Evolutionary conservation across 2,888 invertebrate genomes (phyloP), one percentile per base, ranked within the genome.

Genomic region (Netelia fuscicornis): DNA sequence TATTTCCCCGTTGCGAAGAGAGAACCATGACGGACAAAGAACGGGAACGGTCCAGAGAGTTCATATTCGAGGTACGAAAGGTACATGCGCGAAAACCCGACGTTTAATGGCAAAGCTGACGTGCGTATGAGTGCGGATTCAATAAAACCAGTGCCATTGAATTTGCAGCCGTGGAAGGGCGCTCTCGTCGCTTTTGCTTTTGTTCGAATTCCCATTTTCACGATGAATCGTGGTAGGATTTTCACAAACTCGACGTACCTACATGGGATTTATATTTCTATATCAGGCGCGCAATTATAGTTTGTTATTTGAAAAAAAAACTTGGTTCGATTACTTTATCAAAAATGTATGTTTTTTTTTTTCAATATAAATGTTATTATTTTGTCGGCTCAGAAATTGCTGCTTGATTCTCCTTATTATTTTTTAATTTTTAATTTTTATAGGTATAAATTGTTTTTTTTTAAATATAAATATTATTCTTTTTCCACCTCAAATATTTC

Each of bases 41-140:
- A 56, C 64, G 6, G 44, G 17, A 30, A 64, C 11, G 65, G 20
- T 13, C 48, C 52, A 23, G 64, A 65, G 30, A 8, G 42, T 54
- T 60, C 13, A 58, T 71, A 71, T 70, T 44, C 70, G 25, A 44
- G 52, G 23, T 76, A 60, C 62, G 10, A 10, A 48, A 13, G 23
- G 37, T 76, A 13, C 65, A 3, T 23, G 9, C 9, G 52, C 30
- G 58, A 17, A 44, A 30, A 23, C 44, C 71, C 42, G 42, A 20
- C 23, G 13, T 37, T 42, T 54, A 52, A 13, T 54, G 6, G 20
- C 30, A 30, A 76, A 44, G n/a, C 20, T 30, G 58, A 52, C 25
- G 20, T n/a, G 56, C 56, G 76, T 67, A 67, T 56, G 13, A 70
- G 75, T 64, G 30, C 58, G 76, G 75, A 64, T 81, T 81, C 64